Conservation (phyloP, 37 sponge, comb jelly and placozoan genomes). For the Dysidea cf. avara region DNA sequence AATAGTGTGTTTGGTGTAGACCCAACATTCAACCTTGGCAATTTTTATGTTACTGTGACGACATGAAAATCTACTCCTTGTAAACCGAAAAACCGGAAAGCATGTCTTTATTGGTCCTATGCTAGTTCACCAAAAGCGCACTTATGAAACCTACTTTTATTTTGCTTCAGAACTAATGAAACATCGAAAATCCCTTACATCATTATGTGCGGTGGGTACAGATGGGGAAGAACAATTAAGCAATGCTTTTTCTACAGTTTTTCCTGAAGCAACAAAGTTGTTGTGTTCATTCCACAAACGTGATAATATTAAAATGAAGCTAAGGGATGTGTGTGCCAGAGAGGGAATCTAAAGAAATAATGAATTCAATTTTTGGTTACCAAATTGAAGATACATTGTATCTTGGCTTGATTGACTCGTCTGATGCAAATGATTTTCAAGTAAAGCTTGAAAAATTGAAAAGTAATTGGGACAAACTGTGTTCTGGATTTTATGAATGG, state of each 20-base stretch:
- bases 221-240: no score
- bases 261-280: no score
- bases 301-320: not conserved
- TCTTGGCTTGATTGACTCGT: not conserved
- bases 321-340: not conserved
- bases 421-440: slow-evolving; percentile 2
- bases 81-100: not conserved
- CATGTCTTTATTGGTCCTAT: no score
- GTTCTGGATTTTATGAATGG: slow-evolving; percentile 6
- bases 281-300: not conserved
- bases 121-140: no score
- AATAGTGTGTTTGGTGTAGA: not conserved
- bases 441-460: not conserved
- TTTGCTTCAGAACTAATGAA: no score
- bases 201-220: no score
- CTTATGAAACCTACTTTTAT: no score
- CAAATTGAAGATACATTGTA: not conserved
- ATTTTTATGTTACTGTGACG: no score
- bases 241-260: no score
- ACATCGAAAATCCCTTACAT: no score
- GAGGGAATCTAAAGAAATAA: not conserved
- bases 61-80: no score
- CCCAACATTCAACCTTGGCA: not conserved
- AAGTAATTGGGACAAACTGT: not conserved
- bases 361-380: slow-evolving; percentile 14